These are phyloP conservation scores for Phocoena sinus DNA, from an alignment of 2,113 vertebrate species.

Conservation along the genomic window DNA sequence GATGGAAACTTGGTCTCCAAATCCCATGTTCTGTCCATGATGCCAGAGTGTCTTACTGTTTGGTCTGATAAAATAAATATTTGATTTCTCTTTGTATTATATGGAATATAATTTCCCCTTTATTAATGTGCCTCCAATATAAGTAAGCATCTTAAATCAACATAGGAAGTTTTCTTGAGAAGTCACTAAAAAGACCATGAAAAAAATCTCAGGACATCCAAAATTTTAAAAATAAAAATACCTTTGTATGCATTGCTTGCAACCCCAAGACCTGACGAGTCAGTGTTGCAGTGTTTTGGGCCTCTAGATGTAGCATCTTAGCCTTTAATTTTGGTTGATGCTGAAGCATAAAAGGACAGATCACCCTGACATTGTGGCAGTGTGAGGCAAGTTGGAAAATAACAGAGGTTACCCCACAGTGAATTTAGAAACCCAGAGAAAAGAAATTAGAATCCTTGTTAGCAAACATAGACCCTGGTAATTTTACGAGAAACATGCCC, in stretches of 20 bases:
- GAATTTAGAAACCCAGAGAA: not conserved
- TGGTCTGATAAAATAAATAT: constrained; percentile 26
- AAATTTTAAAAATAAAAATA: constrained; percentile 8
- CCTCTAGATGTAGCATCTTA: not conserved
- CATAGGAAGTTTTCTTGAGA: constrained; percentile 22
- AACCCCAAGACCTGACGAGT: constrained; percentile 29
- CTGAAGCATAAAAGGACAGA: constrained; percentile 28
- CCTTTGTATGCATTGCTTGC: not conserved
- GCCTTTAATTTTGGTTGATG: constrained; percentile 8
- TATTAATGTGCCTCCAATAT: not conserved
- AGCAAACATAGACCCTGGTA: not conserved
- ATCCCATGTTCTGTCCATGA: not conserved
- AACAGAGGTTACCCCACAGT: not conserved
- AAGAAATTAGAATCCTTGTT: not conserved
- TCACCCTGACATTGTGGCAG: not conserved
- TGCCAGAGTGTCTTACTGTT: not conserved
- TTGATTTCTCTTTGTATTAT: constrained; percentile 17
- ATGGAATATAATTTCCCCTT: not conserved
- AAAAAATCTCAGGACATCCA: not conserved
- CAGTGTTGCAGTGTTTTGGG: not conserved
- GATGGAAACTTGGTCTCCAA: not conserved
- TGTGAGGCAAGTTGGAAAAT: constrained; percentile 33
- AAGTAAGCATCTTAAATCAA: constrained; percentile 13
- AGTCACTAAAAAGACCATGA: constrained; percentile 29
- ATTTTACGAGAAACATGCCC: not conserved